These are phyloP conservation scores for Brachypteracias leptosomus DNA, from an alignment of 2,113 vertebrate species.

Conservation along the genomic window DNA sequence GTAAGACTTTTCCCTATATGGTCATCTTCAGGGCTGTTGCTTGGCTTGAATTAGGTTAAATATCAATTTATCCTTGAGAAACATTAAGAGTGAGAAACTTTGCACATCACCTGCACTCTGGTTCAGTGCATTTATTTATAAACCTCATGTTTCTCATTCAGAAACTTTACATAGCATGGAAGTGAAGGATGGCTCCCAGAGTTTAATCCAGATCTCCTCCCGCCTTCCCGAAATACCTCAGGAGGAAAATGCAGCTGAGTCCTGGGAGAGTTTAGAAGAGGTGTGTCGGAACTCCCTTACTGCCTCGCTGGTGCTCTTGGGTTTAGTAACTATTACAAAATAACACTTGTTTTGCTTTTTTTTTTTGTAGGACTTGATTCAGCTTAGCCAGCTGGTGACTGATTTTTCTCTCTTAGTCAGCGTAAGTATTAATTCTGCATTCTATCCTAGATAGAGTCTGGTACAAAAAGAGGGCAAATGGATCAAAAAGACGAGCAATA, in stretches of 20 bases:
- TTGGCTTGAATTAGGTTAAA: neutral
- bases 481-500: neutral
- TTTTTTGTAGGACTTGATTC: conserved; percentile 86
- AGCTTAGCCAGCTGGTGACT: conserved; percentile 87
- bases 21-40: neutral
- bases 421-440: conserved; percentile 80
- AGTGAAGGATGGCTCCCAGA: conserved; percentile 48
- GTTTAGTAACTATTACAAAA: neutral
- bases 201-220: conserved; percentile 74
- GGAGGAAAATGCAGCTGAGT: conserved; percentile 89
- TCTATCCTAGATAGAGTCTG: neutral
- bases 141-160: conserved; percentile 38
- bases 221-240: conserved; percentile 86
- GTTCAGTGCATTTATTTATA: neutral
- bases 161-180: conserved; percentile 29
- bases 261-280: conserved; percentile 90
- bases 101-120: neutral
- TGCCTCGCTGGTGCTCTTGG: neutral
- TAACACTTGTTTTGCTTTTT: neutral
- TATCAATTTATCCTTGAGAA: neutral
- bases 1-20: neutral
- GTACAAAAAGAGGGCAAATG: neutral
- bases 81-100: neutral
- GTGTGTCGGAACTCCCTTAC: conserved; percentile 63
- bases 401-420: conserved; percentile 88